These are phyloP conservation scores for Cancer borealis DNA, from an alignment of 2,888 invertebrate species.

Conservation along the genomic window DNA sequence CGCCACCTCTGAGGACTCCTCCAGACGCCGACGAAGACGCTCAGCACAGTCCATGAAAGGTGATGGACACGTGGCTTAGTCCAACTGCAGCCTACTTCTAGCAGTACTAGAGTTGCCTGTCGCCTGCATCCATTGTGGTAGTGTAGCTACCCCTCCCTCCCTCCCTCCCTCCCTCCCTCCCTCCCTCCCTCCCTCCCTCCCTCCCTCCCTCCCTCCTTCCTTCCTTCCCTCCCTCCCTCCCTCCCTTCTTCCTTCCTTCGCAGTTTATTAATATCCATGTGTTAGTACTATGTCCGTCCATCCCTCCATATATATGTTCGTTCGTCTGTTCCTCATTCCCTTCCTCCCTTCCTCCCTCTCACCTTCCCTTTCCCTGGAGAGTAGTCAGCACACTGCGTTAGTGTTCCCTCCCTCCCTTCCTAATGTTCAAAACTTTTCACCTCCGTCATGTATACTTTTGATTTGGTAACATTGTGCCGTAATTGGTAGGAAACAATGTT, in stretches of 20 bases:
- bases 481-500: not conserved
- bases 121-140: not conserved
- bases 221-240: not conserved
- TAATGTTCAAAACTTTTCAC: not conserved
- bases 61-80: constrained; percentile 50
- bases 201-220: constrained; percentile 6
- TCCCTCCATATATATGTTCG: not conserved
- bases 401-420: not conserved
- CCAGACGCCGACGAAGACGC: constrained; percentile 67
- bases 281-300: not conserved
- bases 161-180: not conserved
- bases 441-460: not conserved
- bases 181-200: not conserved
- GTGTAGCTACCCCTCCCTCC: constrained; percentile 11
- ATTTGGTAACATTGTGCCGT: not conserved
- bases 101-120: constrained; percentile 24
- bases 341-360: not conserved
- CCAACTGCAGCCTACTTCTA: not conserved
- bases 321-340: not conserved
- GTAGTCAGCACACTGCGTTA: not conserved
- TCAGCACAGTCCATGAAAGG: constrained; percentile 70
- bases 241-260: not conserved
- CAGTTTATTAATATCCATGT: not conserved
- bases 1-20: constrained; percentile 66
- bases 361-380: not conserved